Base-by-base conservation (phyloP, 2,797 vertebrate genomes). In the Chanos chanos region DNA sequence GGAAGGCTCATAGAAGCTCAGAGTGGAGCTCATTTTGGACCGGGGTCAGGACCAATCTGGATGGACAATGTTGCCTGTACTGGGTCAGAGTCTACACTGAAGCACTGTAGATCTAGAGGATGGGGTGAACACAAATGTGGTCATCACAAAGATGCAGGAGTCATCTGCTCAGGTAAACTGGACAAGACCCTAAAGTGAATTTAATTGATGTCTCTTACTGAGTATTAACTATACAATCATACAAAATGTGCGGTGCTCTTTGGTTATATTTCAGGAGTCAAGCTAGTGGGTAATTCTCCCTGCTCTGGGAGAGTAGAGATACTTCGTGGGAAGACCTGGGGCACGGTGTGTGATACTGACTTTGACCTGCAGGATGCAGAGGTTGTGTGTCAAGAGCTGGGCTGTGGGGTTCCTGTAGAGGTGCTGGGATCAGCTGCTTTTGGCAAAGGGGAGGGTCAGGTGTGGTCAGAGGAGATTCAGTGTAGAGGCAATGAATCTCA, bases 111-210 rank as follows among this genome's bases (percentile, higher is more conserved):
- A 1, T 78, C 80, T 64, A 61, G 51, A 61, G 77, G 74, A 28
- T 81, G 77, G 60, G 79, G 74, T 22, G 49, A 73, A 12, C 56
- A 81, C 5, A 78, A 85, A 74, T 88, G 85, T 60, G 51, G 61
- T 55, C 86, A 87, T 52, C 18, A 2, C 49, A 81, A 83, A 54
- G 81, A 87, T 41, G 85, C 83, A 10, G 70, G 87, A 2, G 52
- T 62, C 13, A 37, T 51, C 8, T 71, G 69, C 34, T 25, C 63
- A 34, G 63, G 70, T 72, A 58, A 36, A 37, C n/a, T 31, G 5
- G 5, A 3, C 4, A 28, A 9, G 5, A 9, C 8, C n/a, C n/a
- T n/a, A n/a, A n/a, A n/a, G n/a, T n/a, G n/a, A n/a, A n/a, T n/a
- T n/a, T n/a, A n/a, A n/a, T n/a, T n/a, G n/a, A n/a, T 30, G 28